Conservation (phyloP, 1,140 invertebrate genomes). For the Cotesia glomerata region DNA sequence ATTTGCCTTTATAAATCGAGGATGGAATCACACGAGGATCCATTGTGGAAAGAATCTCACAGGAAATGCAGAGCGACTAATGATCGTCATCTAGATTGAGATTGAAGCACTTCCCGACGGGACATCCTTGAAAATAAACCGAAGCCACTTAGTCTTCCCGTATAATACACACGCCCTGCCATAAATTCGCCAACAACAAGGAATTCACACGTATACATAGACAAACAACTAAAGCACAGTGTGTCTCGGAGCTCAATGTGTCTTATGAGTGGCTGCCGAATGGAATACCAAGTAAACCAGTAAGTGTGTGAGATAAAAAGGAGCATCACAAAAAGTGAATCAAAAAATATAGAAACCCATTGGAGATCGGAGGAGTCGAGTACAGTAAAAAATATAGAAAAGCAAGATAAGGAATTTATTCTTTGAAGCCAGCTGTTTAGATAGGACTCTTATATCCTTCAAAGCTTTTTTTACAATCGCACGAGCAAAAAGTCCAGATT, state of each 20-base stretch:
- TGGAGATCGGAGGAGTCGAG: no score
- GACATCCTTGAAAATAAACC: conserved; percentile 1
- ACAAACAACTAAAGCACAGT: background rate
- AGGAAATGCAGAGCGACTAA: no score
- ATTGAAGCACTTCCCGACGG: background rate
- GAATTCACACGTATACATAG: background rate
- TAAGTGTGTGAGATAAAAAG: no score
- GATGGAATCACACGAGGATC: no score
- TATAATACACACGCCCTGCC: background rate
- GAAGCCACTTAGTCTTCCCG: background rate
- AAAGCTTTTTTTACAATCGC: background rate
- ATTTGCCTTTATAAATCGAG: no score
- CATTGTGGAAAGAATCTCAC: no score
- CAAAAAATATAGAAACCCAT: background rate
- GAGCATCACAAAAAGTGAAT: background rate
- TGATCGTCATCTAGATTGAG: background rate
- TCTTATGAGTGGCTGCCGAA: conserved; percentile 14
- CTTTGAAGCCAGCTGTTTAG: conserved; percentile 10
- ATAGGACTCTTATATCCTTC: conserved; percentile 15
- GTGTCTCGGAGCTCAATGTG: background rate
- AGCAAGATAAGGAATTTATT: background rate
- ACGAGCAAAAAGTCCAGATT: no score
- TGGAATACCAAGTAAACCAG: conserved; percentile 11
- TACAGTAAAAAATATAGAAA: no score
- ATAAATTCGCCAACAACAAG: background rate